Evolutionary conservation across 2,797 vertebrate species (phyloP).

Genomic region (Cyprinella venusta): DNA sequence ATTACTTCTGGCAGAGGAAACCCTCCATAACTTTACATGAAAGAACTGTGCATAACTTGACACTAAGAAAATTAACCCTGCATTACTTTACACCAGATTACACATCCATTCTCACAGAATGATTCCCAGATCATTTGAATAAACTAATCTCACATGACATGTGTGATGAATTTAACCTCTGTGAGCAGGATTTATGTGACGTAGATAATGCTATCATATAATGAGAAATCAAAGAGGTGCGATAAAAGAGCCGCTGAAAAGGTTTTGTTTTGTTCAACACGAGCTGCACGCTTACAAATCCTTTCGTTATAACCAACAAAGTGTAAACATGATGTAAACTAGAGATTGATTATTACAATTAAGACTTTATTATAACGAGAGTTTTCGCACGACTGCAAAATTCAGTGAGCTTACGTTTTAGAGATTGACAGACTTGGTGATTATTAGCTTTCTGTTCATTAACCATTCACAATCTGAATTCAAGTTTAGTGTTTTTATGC

Average conservation of each 20-base stretch:
- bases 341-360: background rate
- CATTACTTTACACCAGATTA: slow-evolving; percentile 1
- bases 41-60: slow-evolving; percentile 15
- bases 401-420: too few species aligned
- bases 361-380: background rate
- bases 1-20: background rate
- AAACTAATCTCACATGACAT: background rate
- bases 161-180: background rate
- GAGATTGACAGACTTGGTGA: too few species aligned
- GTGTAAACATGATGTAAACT: background rate
- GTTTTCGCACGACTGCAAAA: too few species aligned
- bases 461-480: too few species aligned
- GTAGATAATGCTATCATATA: background rate
- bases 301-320: background rate
- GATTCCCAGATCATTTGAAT: background rate
- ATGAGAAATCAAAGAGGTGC: background rate
- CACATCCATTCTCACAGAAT: background rate
- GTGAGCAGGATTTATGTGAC: background rate
- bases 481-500: too few species aligned
- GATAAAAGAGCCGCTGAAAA: background rate
- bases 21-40: background rate
- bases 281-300: background rate
- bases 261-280: background rate
- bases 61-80: slow-evolving; percentile 9
- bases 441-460: too few species aligned